Conservation (phyloP, 2,113 vertebrate genomes). For the Isichthys henryi region DNA sequence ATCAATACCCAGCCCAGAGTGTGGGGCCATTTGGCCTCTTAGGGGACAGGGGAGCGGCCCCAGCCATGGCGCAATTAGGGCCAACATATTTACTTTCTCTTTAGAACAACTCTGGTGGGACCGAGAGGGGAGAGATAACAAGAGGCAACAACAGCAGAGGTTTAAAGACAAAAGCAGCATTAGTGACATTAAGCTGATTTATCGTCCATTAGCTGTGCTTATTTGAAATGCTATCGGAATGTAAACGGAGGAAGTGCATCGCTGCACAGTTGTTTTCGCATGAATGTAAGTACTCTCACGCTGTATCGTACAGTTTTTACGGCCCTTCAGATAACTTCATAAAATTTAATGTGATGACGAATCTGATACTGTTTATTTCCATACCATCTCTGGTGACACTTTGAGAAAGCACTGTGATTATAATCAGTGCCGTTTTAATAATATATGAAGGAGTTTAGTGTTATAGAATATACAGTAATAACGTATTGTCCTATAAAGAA, state of each 20-base stretch:
- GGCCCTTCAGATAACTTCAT: neutral
- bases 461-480: neutral
- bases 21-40: constrained; percentile 32
- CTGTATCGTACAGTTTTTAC: neutral
- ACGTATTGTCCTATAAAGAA: neutral
- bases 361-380: neutral
- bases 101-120: constrained; percentile 21
- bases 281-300: neutral
- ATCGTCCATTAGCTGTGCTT: neutral
- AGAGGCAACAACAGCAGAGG: constrained; percentile 19
- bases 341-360: neutral
- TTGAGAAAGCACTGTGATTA: neutral
- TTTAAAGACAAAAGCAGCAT: constrained; percentile 19
- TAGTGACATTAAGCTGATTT: neutral
- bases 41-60: constrained; percentile 13
- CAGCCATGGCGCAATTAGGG: constrained; percentile 36
- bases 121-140: neutral
- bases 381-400: neutral
- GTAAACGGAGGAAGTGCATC: neutral
- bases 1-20: constrained; percentile 51
- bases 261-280: neutral
- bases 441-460: neutral
- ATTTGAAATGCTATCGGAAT: neutral
- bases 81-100: constrained; percentile 27
- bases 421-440: neutral